Evolutionary conservation across 2,888 invertebrate genomes (phyloP), one percentile per base, ranked within the genome.

Genomic region (Sisyra nigra): DNA sequence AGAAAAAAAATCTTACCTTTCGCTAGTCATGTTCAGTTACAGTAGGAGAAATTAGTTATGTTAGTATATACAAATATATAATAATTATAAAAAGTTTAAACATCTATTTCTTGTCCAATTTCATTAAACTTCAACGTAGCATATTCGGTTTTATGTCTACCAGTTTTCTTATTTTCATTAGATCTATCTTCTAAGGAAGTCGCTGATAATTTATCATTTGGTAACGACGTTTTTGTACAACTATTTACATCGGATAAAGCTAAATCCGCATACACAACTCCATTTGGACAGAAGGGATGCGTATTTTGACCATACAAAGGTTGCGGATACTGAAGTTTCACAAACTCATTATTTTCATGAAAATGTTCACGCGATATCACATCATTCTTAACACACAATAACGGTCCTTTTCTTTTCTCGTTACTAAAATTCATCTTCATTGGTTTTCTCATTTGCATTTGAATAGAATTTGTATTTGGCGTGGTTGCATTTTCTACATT

Each of bases 41-140:
- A 24, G 24, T 7, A 24, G 3, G 24, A 37, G 14, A 37, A 37
- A 37, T 37, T 37, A 37, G 37, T 37, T 37, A 11, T 18, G 37
- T 37, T 37, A 37, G 37, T 37, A 37, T 37, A 18, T 37, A 37
- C 37, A 37, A 37, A 35, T 35, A 32, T 8, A 35, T n/a, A 35
- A 35, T 13, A 35, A 14, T 35, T 15, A 15, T 13, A 15, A 24
- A 24, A 24, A 24, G 17, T 69, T 70, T 69, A 76, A 58, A 76
- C 75, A 60, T 76, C 74, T 56, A 76, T 75, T 57, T 76, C 75
- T 58, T 73, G 72, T 51, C 74, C 74, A 50, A 76, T 69, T 58
- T 76, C 76, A 57, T 74, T 72, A 62, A 76, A 77, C 59, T 72
- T 73, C 53, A 76, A 63, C 54, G 76, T 74, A 44, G 75, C 70